Conservation (phyloP, 2,113 vertebrate genomes). For the Phylloscopus whistleri region DNA sequence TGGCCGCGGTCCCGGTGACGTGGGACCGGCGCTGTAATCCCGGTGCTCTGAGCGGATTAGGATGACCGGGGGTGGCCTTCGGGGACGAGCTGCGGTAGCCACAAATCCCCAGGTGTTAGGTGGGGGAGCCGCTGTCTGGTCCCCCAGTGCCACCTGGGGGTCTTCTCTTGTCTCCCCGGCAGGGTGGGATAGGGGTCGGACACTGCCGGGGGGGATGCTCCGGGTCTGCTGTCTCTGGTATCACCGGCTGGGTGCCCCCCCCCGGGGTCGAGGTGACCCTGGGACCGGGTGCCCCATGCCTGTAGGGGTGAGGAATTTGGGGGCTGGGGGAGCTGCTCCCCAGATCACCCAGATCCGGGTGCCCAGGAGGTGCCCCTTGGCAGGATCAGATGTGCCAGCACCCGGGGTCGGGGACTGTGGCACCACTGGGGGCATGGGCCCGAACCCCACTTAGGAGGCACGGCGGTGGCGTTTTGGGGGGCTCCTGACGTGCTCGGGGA, state of each 20-base stretch:
- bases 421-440: not conserved
- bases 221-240: not conserved
- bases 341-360: not conserved
- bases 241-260: fast-evolving
- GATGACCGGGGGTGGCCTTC: not conserved
- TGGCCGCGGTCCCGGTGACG: not conserved
- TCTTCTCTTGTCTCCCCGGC: not conserved
- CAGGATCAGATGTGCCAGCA: not conserved
- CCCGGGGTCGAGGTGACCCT: fast-evolving
- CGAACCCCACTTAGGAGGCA: not conserved
- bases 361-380: not conserved
- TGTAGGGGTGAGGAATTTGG: not conserved
- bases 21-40: not conserved
- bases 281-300: fast-evolving
- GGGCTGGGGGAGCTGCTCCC: not conserved
- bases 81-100: not conserved
- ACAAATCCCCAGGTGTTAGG: not conserved
- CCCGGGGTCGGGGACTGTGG: fast-evolving
- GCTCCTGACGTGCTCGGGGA: not conserved
- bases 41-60: conserved; percentile 26
- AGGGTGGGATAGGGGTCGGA: not conserved
- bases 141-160: not conserved
- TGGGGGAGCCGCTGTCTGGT: not conserved
- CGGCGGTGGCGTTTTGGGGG: fast-evolving
- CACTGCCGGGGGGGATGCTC: not conserved